A percentile compares a stretch with the other conserved stretches of the same genome.
phyloP scores from a whole-genome alignment of 2,888 invertebrate species.

The Xylophagus ater region DNA sequence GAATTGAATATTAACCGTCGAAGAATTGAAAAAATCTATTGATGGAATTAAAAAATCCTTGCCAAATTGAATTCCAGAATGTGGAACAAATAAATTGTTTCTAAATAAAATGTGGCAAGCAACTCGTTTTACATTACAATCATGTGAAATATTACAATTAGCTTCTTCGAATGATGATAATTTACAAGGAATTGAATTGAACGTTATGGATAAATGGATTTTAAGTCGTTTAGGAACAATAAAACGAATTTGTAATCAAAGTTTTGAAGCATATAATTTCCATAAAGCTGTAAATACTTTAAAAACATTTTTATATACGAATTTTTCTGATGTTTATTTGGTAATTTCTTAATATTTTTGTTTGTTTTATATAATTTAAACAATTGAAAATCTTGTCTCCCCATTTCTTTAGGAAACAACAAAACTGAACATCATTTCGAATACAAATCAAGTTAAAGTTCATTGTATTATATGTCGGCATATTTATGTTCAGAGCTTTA shows the following conservation, averaged over 20 bases:
- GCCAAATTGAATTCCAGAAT: conserved; percentile 71
- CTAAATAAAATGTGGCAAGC: conserved; percentile 98
- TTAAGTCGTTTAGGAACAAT: conserved; percentile 62
- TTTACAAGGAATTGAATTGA: conserved; percentile 22
- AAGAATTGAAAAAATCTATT: conserved; percentile 56
- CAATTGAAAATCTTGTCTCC: conserved; percentile 15
- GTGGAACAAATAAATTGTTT: conserved; percentile 75
- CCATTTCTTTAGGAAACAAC: conserved; percentile 53
- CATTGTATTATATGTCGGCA: conserved; percentile 52
- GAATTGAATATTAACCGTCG: conserved; percentile 47
- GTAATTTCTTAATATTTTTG: conserved; percentile 45
- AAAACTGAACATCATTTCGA: conserved; percentile 44
- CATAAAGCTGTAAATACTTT: conserved; percentile 58
- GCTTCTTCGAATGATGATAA: conserved; percentile 13
- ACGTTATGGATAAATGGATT: conserved; percentile 72
- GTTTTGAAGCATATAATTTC: conserved; percentile 59
- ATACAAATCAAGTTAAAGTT: conserved; percentile 37
- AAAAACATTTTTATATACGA: conserved; percentile 66
- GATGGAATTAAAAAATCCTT: conserved; percentile 48
- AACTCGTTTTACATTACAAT: conserved; percentile 47
- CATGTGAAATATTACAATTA: conserved; percentile 27
- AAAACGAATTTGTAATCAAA: conserved; percentile 51
- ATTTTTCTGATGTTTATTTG: conserved; percentile 87
- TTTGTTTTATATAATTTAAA: neutral
- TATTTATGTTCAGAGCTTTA: conserved; percentile 58